Evolutionary conservation across 2,113 vertebrate species (phyloP), one percentile per base, ranked within the genome.

Genomic region (Nothoprocta pentlandii): DNA sequence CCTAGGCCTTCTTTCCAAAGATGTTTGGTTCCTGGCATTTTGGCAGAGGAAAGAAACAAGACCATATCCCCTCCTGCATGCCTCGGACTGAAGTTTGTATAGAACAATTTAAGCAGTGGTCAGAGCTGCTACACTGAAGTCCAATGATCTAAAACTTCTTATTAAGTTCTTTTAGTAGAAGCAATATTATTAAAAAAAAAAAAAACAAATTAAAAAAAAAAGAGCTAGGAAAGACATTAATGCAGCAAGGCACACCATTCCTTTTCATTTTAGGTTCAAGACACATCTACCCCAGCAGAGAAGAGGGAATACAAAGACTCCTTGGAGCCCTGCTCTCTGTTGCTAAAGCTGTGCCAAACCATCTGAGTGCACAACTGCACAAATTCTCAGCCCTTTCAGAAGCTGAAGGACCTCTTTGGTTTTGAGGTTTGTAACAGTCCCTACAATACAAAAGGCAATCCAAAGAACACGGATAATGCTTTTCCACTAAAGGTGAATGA

Each of bases 331-430:
- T 32, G 39, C 68, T 84, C 46, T 68, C 80, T 7, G 2, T 19
- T 80, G 61, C 10, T 49, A 75, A 68, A 83, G n/a, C 80, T 51
- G 17, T 39, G 85, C 58, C 91, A 84, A 87, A 81, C 74, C 69
- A 61, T 30, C 15, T 2, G 1, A 78, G 69, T 93, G 85, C 58
- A 76, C 58, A 91, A 73, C 26, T 10, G 68, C 53, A 79, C 84
- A 87, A 64, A 85, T 32, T 10, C 71, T 67, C 61, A 78, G 63
- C 47, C 8, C 6, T 42, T 92, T 49, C 89, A 93, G 78, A 66
- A 89, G 87, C 62, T 76, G 71, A 77, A 89, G 67, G 47, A 92
- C 63, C 22, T 44, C 49, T 85, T 68, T 91, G 73, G 54, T 74
- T 92, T 70, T 59, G 82, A 93, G 36, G 64, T 80, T 80, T 93